Conservation (phyloP, 2,888 invertebrate species). For the Tiliacea aurago region DNA sequence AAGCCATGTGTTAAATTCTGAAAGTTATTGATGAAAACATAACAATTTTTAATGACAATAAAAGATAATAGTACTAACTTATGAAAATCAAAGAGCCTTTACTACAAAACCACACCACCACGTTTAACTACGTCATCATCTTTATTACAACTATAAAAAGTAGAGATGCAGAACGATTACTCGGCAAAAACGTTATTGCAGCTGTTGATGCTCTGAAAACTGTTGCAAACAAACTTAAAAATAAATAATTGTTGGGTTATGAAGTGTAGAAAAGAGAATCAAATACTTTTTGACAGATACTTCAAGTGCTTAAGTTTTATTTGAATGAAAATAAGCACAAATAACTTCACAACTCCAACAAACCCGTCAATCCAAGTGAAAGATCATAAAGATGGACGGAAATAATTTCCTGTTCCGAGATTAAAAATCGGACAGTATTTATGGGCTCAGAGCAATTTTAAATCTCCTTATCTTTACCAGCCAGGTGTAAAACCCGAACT, state of each 20-base stretch:
- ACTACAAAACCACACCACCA: not conserved
- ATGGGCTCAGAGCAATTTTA: constrained; percentile 72
- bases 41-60: constrained; percentile 6
- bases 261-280: not conserved
- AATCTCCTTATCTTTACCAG: constrained; percentile 80
- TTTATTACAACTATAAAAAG: constrained; percentile 37
- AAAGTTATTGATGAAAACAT: not conserved
- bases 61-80: constrained; percentile 3
- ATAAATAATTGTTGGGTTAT: too few relatives aligned
- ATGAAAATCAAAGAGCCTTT: not conserved
- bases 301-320: not conserved
- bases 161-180: constrained; percentile 33
- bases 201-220: constrained; percentile 24
- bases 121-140: constrained; percentile 23
- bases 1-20: not conserved
- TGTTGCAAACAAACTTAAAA: constrained; percentile 14
- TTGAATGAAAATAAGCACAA: not conserved
- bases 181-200: constrained; percentile 31
- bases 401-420: constrained; percentile 59
- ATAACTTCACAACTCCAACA: constrained; percentile 18
- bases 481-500: constrained; percentile 82
- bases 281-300: not conserved
- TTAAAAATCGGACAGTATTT: constrained; percentile 69
- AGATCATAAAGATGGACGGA: constrained; percentile 39
- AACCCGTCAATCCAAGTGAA: constrained; percentile 19